Evolutionary conservation across 2,888 invertebrate species (phyloP), one percentile per base, ranked within the genome.

Genomic region (Xestia c-nigrum): DNA sequence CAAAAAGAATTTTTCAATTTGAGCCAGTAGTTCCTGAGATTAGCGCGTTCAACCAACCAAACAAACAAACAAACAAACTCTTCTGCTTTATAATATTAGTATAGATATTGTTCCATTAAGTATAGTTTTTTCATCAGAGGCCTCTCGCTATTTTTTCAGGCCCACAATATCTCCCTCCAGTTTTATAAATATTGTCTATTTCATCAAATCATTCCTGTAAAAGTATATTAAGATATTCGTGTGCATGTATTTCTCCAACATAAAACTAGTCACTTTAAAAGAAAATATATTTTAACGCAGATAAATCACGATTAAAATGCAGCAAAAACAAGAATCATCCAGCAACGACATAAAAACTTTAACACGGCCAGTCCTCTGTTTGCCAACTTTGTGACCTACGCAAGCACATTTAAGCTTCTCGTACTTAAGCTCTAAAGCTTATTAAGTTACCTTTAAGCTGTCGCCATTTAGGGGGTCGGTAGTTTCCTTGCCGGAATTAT

Each of bases 401-500:
- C 67, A 83, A 83, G 80, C 80, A 76, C 65, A 69, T 75, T 75
- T 67, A 76, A 76, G 80, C 73, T 80, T 21, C 76, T 66, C 69
- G 68, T 72, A 69, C 73, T 83, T 74, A 83, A 76, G 79, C 76
- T 76, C 61, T 59, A 76, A 83, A 83, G 83, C 83, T 83, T 72
- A 83, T 84, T 83, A 80, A 87, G 86, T 87, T 86, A 86, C 84
- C 81, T 87, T 85, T 80, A 81, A 78, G 81, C 67, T 79, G 76
- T 81, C 84, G 78, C 81, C 78, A 77, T 82, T 75, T 57, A 38
- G 72, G 43, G 47, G 66, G 70, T 50, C 52, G 72, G 59, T 63
- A 65, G 68, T 72, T 70, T 46, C 57, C 19, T 72, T 72, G 5
- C n/a, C 21, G 43, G 76, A 74, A 66, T 70, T 80, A 59, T 80